These are phyloP conservation scores for Popillia japonica DNA, from an alignment of 1,140 invertebrate species.

Conservation along the genomic window DNA sequence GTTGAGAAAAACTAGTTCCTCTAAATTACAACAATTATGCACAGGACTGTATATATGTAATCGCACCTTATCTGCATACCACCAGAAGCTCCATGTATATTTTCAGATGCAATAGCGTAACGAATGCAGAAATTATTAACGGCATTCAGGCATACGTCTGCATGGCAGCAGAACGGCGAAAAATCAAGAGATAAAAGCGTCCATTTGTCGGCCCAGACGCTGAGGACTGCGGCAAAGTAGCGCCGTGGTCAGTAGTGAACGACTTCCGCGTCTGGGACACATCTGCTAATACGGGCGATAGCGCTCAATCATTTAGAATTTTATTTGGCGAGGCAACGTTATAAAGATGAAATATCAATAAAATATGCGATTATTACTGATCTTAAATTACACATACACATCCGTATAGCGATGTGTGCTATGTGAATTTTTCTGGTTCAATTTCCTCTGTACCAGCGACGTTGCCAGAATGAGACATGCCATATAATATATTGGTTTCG, in stretches of 20 bases:
- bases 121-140: background rate
- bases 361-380: background rate
- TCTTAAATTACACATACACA: background rate
- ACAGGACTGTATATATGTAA: too few relatives aligned
- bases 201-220: background rate
- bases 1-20: too few relatives aligned
- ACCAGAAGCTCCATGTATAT: too few relatives aligned
- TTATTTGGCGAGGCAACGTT: background rate
- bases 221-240: background rate
- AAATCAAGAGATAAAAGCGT: background rate
- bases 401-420: background rate
- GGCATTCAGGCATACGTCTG: background rate
- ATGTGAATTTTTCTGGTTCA: background rate
- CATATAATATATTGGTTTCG: background rate
- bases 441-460: background rate
- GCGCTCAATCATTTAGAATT: background rate
- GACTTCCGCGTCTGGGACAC: slow-evolving; percentile 5
- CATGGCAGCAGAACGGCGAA: background rate
- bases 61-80: too few relatives aligned
- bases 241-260: background rate
- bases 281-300: background rate
- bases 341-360: slow-evolving; percentile 2
- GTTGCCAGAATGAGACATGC: background rate
- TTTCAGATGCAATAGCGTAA: background rate
- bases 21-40: too few relatives aligned